Conservation (phyloP, 2,113 vertebrate species). For the Aplodontia rufa region DNA sequence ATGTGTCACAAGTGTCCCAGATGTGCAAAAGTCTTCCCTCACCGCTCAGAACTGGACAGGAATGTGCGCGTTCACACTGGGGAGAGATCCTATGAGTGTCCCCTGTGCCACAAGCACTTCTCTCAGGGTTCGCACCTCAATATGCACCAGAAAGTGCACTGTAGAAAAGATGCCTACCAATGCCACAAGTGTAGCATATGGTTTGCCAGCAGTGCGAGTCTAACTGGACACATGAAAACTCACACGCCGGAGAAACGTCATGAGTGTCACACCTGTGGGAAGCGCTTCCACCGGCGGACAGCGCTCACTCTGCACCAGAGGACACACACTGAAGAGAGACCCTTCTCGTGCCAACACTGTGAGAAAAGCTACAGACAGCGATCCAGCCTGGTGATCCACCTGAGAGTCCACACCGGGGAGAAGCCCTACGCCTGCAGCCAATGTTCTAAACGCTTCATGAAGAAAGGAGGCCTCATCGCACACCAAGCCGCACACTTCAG, state of each 20-base stretch:
- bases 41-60: background rate
- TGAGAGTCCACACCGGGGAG: background rate
- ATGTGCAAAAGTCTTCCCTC: background rate
- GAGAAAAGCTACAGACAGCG: constrained; percentile 4
- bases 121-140: accelerated
- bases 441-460: background rate
- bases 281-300: background rate
- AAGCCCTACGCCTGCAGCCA: background rate
- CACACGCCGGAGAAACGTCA: background rate
- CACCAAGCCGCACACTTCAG: background rate
- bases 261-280: background rate
- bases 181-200: background rate
- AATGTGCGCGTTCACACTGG: background rate
- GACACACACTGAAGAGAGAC: background rate
- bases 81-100: background rate
- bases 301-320: background rate
- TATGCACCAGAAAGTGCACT: background rate
- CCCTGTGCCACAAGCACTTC: background rate
- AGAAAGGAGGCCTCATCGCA: background rate
- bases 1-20: background rate
- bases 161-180: background rate
- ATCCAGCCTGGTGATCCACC: background rate
- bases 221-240: background rate
- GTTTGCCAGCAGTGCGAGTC: background rate
- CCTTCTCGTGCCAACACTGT: background rate